phyloP scores from a whole-genome alignment of 2,797 vertebrate genomes.

The Falco biarmicus region DNA sequence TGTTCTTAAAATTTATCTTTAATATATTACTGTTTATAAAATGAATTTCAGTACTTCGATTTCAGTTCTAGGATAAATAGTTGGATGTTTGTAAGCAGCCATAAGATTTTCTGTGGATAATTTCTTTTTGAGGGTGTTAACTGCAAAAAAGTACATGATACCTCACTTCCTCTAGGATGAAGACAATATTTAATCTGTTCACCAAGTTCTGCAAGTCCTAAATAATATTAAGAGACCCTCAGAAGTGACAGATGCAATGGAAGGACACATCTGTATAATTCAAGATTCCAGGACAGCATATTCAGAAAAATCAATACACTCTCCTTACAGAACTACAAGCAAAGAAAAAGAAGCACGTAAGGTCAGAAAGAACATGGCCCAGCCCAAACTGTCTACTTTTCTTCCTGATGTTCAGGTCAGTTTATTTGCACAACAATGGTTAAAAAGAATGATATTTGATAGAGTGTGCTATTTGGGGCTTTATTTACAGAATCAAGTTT shows the following conservation, averaged over 20 bases:
- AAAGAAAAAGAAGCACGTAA: not conserved
- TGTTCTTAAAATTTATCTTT: not conserved
- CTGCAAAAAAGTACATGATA: not conserved
- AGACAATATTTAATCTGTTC: not conserved
- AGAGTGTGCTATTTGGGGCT: not conserved
- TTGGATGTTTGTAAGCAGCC: not conserved
- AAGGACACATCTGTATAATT: not conserved
- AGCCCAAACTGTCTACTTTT: not conserved
- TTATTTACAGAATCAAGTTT: not conserved
- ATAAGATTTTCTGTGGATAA: not conserved
- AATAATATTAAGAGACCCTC: not conserved
- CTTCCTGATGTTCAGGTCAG: not conserved
- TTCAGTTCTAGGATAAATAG: not conserved
- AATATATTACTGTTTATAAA: not conserved
- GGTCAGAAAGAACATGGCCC: not conserved
- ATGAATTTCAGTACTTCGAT: not conserved
- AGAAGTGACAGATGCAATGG: not conserved
- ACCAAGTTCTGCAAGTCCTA: not conserved
- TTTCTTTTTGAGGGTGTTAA: not conserved
- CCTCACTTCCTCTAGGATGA: not conserved
- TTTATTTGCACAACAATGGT: not conserved
- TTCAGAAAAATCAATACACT: not conserved
- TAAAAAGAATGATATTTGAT: not conserved
- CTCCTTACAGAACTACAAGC: not conserved
- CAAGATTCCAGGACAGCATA: not conserved